phyloP scores from a whole-genome alignment of 2,797 vertebrate genomes.

The Hoplostethus mediterraneus region DNA sequence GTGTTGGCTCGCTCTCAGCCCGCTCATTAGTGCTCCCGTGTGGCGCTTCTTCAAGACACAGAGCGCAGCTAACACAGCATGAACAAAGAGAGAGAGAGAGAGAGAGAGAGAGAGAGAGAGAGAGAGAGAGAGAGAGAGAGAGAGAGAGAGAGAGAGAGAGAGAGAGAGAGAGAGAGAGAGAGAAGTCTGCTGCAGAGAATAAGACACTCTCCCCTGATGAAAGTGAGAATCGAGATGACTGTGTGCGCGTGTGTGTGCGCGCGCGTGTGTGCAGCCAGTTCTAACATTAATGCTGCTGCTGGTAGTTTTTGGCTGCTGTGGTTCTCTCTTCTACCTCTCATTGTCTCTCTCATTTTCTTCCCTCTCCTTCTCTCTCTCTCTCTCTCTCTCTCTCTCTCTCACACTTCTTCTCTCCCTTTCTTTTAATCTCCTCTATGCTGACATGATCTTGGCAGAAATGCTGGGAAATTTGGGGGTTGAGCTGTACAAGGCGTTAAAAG shows the following conservation, averaged over 20 bases:
- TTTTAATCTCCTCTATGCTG: conserved; percentile 22
- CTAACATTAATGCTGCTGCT: conserved; percentile 36
- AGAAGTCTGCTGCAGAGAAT: conserved; percentile 66
- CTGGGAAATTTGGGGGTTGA: conserved; percentile 2
- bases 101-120: conserved; percentile 1
- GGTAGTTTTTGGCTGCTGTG: conserved; percentile 27
- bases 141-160: conserved; percentile 35
- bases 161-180: conserved; percentile 7
- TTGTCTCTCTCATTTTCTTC: conserved; percentile 1
- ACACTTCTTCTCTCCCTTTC: conserved; percentile 14
- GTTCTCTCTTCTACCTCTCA: conserved; percentile 6
- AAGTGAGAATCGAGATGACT: conserved; percentile 62
- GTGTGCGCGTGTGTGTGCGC: conserved; percentile 39
- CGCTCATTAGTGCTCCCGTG: conserved; percentile 74
- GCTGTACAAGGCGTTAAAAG: not conserved
- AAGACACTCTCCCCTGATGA: conserved; percentile 62
- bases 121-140: conserved; percentile 34
- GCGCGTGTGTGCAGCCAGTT: conserved; percentile 36
- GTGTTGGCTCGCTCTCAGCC: conserved; percentile 51
- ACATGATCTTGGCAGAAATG: conserved; percentile 15
- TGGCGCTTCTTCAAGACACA: conserved; percentile 65
- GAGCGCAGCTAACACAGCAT: conserved; percentile 63
- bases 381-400: conserved; percentile 1
- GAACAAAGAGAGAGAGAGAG: conserved; percentile 60
- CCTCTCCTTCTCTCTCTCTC: not conserved